These are phyloP conservation scores for Elephas maximus DNA, from an alignment of 2,113 vertebrate species.

Conservation along the genomic window DNA sequence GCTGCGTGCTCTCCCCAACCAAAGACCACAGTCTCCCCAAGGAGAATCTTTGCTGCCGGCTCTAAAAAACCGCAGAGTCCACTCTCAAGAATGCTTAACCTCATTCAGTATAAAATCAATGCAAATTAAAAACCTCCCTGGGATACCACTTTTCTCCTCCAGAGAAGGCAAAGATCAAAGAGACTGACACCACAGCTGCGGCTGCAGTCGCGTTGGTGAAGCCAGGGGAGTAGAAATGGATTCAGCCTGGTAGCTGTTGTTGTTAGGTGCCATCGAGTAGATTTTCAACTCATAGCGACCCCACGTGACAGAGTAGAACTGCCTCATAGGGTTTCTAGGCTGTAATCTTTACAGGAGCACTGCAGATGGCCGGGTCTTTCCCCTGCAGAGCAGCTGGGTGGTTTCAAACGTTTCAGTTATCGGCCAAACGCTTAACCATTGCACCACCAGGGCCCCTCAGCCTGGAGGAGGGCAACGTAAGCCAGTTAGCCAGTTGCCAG, in stretches of 20 bases:
- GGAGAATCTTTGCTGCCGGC: too few relatives aligned
- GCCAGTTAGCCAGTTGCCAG: background rate
- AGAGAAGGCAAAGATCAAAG: background rate
- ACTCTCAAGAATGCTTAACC: background rate
- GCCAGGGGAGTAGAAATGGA: background rate
- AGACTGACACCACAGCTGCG: background rate
- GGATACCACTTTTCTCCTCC: background rate
- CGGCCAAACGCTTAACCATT: background rate
- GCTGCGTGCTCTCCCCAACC: background rate
- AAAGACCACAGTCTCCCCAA: background rate
- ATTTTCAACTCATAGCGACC: background rate
- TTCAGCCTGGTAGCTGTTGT: background rate
- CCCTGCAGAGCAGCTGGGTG: too few relatives aligned
- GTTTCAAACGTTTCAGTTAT: background rate
- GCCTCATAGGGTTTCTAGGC: background rate
- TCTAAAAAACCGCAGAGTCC: background rate
- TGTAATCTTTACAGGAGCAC: background rate
- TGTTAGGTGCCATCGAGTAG: accelerated
- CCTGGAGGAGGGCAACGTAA: background rate
- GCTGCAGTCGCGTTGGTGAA: background rate
- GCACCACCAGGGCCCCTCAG: too few relatives aligned
- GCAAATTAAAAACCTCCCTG: conserved; percentile 59
- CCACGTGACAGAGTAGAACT: background rate
- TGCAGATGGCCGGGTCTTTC: too few relatives aligned
- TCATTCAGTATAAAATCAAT: conserved; percentile 59